These are phyloP conservation scores for Torymus texanus DNA, from an alignment of 2,888 invertebrate genomes.

Conservation along the genomic window DNA sequence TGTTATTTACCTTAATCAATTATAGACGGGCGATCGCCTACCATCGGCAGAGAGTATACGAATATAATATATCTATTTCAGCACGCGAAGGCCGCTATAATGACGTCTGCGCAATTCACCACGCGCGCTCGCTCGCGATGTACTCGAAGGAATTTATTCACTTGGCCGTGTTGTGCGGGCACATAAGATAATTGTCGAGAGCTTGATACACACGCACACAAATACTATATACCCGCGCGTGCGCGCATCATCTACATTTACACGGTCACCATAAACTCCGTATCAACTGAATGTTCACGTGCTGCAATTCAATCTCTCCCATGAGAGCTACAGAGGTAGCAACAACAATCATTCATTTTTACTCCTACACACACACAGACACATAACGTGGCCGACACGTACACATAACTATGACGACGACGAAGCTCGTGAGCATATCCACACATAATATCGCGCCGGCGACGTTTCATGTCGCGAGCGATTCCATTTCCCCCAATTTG, in stretches of 20 bases:
- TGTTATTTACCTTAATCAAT: too few species aligned
- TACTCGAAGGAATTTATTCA: slow-evolving; percentile 23
- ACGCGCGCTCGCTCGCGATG: neutral
- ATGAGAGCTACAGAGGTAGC: neutral
- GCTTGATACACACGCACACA: too few species aligned
- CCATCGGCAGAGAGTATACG: neutral
- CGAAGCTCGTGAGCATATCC: neutral
- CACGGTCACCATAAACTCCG: neutral
- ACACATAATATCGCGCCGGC: slow-evolving; percentile 65
- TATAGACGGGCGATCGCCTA: neutral
- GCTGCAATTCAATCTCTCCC: slow-evolving; percentile 19
- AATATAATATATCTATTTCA: neutral
- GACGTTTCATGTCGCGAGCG: slow-evolving; percentile 64
- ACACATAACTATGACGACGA: too few species aligned
- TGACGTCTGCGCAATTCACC: slow-evolving; percentile 24
- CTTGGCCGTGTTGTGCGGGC: neutral
- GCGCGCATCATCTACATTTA: neutral
- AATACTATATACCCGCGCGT: too few species aligned
- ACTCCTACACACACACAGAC: neutral
- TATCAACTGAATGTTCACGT: neutral
- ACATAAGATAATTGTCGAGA: slow-evolving; percentile 39
- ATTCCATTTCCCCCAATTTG: slow-evolving; percentile 72
- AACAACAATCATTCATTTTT: slow-evolving; percentile 49
- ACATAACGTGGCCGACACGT: neutral
- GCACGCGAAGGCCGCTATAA: slow-evolving; percentile 5